phyloP scores from a whole-genome alignment of 2,797 vertebrate species.

The Cryptoprocta ferox region DNA sequence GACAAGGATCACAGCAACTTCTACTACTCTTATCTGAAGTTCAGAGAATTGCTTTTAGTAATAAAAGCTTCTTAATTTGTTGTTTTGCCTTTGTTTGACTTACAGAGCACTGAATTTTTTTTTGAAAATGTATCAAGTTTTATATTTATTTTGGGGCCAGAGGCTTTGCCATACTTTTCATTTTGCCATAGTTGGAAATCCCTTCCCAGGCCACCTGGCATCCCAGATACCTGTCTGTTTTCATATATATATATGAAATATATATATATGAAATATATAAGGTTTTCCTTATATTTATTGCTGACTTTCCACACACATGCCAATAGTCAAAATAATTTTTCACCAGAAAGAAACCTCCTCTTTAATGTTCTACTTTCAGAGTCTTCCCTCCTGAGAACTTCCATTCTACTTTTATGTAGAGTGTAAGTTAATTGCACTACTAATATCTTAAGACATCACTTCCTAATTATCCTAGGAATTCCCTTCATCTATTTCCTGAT shows the following conservation, averaged over 20 bases:
- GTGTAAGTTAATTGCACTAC: neutral
- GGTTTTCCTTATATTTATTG: slow-evolving; percentile 13
- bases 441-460: neutral
- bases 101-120: neutral
- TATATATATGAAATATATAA: too few relatives aligned
- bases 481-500: neutral
- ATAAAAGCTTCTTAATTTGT: neutral
- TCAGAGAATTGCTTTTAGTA: neutral
- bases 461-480: neutral
- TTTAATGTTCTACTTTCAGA: neutral
- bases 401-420: neutral
- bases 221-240: neutral
- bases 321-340: neutral
- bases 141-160: neutral
- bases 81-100: slow-evolving; percentile 10
- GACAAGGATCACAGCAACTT: neutral
- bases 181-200: neutral
- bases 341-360: neutral
- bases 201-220: too few relatives aligned
- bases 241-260: neutral
- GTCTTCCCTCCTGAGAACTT: neutral
- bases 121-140: neutral
- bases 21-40: neutral
- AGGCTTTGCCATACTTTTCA: neutral
- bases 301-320: neutral